Conservation (phyloP, 2,888 invertebrate genomes). For the Polietes domitor region DNA sequence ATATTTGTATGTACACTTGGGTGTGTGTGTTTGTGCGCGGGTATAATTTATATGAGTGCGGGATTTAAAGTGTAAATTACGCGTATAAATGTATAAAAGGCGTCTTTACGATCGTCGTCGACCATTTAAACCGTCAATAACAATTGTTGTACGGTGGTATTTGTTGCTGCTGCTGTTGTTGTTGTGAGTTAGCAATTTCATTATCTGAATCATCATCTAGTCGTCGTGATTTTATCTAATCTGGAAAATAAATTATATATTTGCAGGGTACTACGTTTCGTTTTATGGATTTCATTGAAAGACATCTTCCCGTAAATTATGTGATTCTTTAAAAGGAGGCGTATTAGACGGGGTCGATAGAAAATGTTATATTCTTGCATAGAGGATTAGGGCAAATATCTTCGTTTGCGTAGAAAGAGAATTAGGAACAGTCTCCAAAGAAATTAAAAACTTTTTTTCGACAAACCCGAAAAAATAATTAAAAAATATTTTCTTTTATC, state of each 20-base stretch:
- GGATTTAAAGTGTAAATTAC: background rate
- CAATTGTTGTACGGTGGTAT: background rate
- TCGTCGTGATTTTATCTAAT: slow-evolving; percentile 30
- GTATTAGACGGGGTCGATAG: background rate
- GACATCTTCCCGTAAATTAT: background rate
- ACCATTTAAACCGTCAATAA: slow-evolving; percentile 29
- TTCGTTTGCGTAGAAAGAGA: too few relatives aligned
- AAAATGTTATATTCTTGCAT: background rate
- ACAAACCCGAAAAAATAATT: too few relatives aligned
- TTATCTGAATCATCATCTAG: slow-evolving; percentile 22
- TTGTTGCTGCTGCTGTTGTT: background rate
- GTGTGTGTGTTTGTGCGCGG: too few relatives aligned
- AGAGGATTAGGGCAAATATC: too few relatives aligned
- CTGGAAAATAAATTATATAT: background rate
- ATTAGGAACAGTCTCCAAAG: too few relatives aligned
- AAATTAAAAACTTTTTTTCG: too few relatives aligned
- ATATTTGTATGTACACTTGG: too few relatives aligned
- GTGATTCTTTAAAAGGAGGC: background rate
- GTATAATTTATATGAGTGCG: background rate
- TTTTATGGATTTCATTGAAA: background rate
- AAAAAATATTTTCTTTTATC: too few relatives aligned
- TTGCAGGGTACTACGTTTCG: background rate
- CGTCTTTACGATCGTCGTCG: background rate
- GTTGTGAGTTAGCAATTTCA: background rate
- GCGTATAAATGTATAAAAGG: background rate